Evolutionary conservation across 1,140 invertebrate genomes (phyloP).

Genomic region (Zophobas atratus): DNA sequence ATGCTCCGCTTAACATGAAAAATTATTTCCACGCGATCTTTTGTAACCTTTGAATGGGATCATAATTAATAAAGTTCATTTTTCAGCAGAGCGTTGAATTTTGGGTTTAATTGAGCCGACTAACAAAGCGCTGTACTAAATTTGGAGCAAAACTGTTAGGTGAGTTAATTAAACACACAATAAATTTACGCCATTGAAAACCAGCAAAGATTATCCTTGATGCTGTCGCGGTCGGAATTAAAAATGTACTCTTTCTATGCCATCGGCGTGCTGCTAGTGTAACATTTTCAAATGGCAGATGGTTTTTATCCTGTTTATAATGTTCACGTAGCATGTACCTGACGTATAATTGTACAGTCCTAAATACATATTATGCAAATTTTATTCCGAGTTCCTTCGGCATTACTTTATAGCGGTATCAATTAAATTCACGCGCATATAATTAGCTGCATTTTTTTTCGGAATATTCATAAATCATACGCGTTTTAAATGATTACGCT

Average conservation of each 20-base stretch:
- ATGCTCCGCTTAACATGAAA: too few species aligned
- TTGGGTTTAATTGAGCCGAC: neutral
- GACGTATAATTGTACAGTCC: constrained; percentile 14
- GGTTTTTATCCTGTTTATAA: neutral
- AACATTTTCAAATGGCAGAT: constrained; percentile 6
- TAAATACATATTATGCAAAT: constrained; percentile 34
- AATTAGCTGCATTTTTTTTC: constrained; percentile 16
- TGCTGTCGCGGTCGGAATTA: constrained; percentile 28
- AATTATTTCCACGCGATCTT: neutral
- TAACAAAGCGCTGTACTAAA: neutral
- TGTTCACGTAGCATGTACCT: constrained; percentile 1
- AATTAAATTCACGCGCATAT: constrained; percentile 2
- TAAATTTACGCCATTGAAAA: neutral
- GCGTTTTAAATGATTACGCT: too few species aligned
- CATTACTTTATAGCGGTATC: neutral
- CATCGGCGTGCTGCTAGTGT: neutral
- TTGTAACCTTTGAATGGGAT: neutral
- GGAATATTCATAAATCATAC: neutral
- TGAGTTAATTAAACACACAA: constrained; percentile 19
- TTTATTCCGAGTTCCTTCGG: neutral
- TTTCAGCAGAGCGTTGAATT: neutral
- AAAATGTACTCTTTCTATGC: neutral
- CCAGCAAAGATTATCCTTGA: constrained; percentile 20
- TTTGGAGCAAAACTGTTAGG: constrained; percentile 17
- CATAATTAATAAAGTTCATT: neutral